Conservation (phyloP, 2,797 vertebrate species). For the Anisognathus igniventris region DNA sequence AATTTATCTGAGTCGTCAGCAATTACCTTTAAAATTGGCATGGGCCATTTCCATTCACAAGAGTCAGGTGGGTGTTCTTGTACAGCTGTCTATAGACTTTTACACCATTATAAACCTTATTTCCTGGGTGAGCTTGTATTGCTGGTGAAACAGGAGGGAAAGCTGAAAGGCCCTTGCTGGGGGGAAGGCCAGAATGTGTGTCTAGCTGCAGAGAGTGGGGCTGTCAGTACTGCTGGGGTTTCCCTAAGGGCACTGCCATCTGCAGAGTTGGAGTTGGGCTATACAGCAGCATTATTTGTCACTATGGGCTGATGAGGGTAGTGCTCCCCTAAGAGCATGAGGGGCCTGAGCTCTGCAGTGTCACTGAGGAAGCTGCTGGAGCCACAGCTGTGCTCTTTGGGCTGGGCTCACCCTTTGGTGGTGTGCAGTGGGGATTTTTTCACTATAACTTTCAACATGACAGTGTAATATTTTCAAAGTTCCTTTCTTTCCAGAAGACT, state of each 20-base stretch:
- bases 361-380: not conserved
- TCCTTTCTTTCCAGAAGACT: not conserved
- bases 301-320: not conserved
- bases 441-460: not conserved
- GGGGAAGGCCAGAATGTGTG: not conserved
- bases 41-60: conserved; percentile 99
- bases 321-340: not conserved
- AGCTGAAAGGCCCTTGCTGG: not conserved
- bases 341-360: not conserved
- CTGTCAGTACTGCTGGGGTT: not conserved
- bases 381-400: not conserved
- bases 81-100: not conserved
- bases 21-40: conserved; percentile 92
- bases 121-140: not conserved
- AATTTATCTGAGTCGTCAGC: conserved; percentile 84
- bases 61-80: conserved; percentile 83
- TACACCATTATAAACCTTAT: not conserved
- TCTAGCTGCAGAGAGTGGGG: not conserved
- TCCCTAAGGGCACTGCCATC: not conserved
- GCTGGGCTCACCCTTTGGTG: not conserved
- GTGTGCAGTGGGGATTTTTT: not conserved
- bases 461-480: not conserved
- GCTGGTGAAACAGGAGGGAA: not conserved
- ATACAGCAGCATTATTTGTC: not conserved
- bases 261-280: not conserved